Evolutionary conservation across 2,113 vertebrate species (phyloP), one percentile per base, ranked within the genome.

Genomic region (Callipepla californica): DNA sequence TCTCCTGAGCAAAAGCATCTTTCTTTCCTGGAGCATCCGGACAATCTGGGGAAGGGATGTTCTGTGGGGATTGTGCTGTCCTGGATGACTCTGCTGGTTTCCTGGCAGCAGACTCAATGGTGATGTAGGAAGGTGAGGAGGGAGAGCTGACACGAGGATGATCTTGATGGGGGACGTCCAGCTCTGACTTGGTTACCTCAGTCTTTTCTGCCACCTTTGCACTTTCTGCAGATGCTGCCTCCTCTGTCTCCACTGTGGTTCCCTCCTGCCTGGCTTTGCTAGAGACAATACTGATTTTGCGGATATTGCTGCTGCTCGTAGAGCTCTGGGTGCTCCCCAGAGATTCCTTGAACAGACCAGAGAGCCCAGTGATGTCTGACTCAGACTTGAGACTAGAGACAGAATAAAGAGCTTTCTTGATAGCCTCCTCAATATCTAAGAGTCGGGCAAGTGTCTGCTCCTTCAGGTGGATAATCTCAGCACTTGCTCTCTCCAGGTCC

Each of bases 401-500:
- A 5, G 99, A 99, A 94, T 96, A 99, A 62, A 99, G 98, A 14
- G 98, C 99, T 95, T 99, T 99, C 89, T 97, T 99, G 68, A 99
- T 98, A 15, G 99, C 97, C 42, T 98, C 98, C 88, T 99, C 99
- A 0, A 99, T 99, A 84, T 99, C 98, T 86, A 98, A 76, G 45
- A 99, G 98, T 93, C 98, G 98, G 51, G 98, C 98, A 67, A 99
- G 96, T 2, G 99, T 99, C 94, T 99, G 99, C 82, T 99, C 98
- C 93, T 99, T 99, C 78, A 99, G 96, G 91, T 96, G 96, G 34
- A 98, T 98, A 34, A 99, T 99, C 93, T 99, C 99, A n/a, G 97
- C 97, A 84, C 99, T 99, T 23, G 98, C 99, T 89, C 98, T 95
- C 61, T 99, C 98, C 57, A 99, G 97, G 90, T 99, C 98, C 85